Percentiles rank a stretch among this genome's conserved stretches.
These are phyloP conservation scores for Erpetoichthys calabaricus DNA, from an alignment of 2,797 vertebrate species.

Conservation along the genomic window DNA sequence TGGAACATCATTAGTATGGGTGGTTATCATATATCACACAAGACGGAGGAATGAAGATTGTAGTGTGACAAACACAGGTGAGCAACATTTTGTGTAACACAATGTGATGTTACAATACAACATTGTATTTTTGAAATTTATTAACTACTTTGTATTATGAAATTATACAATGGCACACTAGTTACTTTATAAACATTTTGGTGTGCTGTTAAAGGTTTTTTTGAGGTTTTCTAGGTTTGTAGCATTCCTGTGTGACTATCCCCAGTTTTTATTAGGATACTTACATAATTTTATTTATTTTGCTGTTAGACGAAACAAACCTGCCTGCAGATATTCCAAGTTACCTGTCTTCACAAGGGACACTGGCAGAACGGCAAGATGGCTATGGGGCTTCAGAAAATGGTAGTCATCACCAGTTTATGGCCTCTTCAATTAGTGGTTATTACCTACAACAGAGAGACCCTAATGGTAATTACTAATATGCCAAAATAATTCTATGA, in stretches of 20 bases:
- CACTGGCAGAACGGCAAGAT: slow-evolving; percentile 81
- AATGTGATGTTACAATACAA: too few relatives aligned
- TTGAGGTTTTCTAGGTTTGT: too few relatives aligned
- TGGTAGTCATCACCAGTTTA: slow-evolving; percentile 78
- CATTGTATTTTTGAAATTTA: too few relatives aligned
- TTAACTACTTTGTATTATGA: too few relatives aligned
- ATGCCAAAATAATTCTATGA: background rate
- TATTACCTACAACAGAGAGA: slow-evolving; percentile 78
- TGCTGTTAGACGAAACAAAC: slow-evolving; percentile 78
- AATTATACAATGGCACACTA: too few relatives aligned
- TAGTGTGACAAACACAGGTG: slow-evolving; percentile 93
- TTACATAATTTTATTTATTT: slow-evolving; percentile 4
- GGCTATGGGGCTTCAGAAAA: slow-evolving; percentile 78
- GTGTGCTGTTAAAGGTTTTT: too few relatives aligned
- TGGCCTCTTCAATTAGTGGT: slow-evolving; percentile 60
- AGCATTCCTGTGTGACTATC: too few relatives aligned
- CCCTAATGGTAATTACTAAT: slow-evolving; percentile 48
- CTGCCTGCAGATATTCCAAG: slow-evolving; percentile 89
- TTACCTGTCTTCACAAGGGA: slow-evolving; percentile 90
- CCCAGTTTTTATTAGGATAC: too few relatives aligned
- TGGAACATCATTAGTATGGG: slow-evolving; percentile 93
- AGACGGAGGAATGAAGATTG: slow-evolving; percentile 81
- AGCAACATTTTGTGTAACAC: slow-evolving; percentile 22
- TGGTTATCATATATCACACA: slow-evolving; percentile 96
- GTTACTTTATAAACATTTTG: too few relatives aligned